Evolutionary conservation across 1,140 invertebrate genomes (phyloP).

Genomic region (Orius insidiosus): DNA sequence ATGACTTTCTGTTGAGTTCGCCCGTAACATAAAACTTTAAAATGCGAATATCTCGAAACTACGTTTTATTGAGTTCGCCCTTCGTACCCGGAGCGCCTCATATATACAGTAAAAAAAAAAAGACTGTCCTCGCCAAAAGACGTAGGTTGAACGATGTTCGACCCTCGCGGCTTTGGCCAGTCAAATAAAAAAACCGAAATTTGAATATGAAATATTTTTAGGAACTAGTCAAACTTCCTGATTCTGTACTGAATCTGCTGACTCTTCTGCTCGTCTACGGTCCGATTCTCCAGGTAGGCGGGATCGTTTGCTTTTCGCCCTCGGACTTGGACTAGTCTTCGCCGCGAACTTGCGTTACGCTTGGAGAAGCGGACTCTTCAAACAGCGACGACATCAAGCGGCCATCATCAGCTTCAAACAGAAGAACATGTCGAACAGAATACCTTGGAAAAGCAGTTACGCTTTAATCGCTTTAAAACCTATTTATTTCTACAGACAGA

Average conservation of each 20-base stretch:
- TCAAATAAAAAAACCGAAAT: background rate
- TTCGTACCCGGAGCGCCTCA: too few species aligned
- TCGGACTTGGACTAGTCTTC: conserved; percentile 8
- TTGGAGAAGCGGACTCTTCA: conserved; percentile 11
- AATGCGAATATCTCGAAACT: too few species aligned
- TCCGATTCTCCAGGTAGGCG: conserved; percentile 6
- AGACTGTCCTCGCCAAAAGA: background rate
- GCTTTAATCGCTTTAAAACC: too few species aligned
- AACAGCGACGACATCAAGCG: conserved; percentile 1
- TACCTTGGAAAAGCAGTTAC: too few species aligned
- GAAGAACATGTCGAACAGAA: conserved; percentile 3
- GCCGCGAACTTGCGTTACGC: conserved; percentile 12
- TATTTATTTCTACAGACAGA: background rate
- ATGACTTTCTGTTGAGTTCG: too few species aligned
- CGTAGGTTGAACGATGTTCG: background rate
- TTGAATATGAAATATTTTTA: background rate
- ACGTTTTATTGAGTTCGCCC: too few species aligned
- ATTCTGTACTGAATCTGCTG: conserved; percentile 15
- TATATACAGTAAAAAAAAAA: too few species aligned
- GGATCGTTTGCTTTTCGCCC: background rate
- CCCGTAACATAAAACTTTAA: too few species aligned
- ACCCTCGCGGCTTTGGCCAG: too few species aligned
- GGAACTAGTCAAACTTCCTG: conserved; percentile 16
- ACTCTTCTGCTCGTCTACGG: conserved; percentile 16
- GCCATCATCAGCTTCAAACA: conserved; percentile 13